A percentile compares a stretch with the other conserved stretches of the same genome.
These are phyloP conservation scores for Glaucidium brasilianum DNA, from an alignment of 2,113 vertebrate species.

Conservation along the genomic window DNA sequence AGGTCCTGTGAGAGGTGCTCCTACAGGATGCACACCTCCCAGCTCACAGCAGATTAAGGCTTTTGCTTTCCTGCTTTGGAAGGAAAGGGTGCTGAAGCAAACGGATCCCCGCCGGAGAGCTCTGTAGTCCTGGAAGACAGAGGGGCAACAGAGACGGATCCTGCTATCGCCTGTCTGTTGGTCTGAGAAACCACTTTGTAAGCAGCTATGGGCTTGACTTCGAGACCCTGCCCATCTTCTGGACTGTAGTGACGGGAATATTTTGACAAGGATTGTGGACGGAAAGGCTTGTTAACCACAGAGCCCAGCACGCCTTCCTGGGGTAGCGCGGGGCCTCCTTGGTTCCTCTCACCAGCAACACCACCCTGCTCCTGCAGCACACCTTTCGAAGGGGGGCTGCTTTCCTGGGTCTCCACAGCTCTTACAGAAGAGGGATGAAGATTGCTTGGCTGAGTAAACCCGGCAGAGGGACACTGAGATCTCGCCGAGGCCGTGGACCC, in stretches of 20 bases:
- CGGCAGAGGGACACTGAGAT: neutral
- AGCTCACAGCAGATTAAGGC: slow-evolving; percentile 70
- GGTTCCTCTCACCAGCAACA: slow-evolving; percentile 37
- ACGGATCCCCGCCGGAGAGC: slow-evolving; percentile 80
- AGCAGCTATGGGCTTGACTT: slow-evolving; percentile 78
- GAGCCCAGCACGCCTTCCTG: slow-evolving; percentile 74
- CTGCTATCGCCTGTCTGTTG: slow-evolving; percentile 75
- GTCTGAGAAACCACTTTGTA: slow-evolving; percentile 89
- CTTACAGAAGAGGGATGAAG: slow-evolving; percentile 26
- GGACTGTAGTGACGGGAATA: slow-evolving; percentile 95
- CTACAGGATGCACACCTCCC: neutral
- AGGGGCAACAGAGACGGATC: slow-evolving; percentile 79
- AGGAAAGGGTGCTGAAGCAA: slow-evolving; percentile 91
- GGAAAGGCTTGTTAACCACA: slow-evolving; percentile 78
- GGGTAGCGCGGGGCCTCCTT: slow-evolving; percentile 36
- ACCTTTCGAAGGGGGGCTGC: neutral
- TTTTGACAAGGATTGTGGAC: slow-evolving; percentile 86
- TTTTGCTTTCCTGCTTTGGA: slow-evolving; percentile 88
- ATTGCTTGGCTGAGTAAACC: slow-evolving; percentile 17
- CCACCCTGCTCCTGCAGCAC: slow-evolving; percentile 14
- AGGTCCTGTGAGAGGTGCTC: neutral
- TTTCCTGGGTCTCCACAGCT: slow-evolving; percentile 47
- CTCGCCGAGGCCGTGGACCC: neutral
- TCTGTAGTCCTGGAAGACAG: slow-evolving; percentile 85
- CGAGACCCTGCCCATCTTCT: slow-evolving; percentile 62